A percentile compares a stretch with the other conserved stretches of the same genome.
Conservation (phyloP, 2,888 invertebrate species). For the Dermolepida albohirtum region DNA sequence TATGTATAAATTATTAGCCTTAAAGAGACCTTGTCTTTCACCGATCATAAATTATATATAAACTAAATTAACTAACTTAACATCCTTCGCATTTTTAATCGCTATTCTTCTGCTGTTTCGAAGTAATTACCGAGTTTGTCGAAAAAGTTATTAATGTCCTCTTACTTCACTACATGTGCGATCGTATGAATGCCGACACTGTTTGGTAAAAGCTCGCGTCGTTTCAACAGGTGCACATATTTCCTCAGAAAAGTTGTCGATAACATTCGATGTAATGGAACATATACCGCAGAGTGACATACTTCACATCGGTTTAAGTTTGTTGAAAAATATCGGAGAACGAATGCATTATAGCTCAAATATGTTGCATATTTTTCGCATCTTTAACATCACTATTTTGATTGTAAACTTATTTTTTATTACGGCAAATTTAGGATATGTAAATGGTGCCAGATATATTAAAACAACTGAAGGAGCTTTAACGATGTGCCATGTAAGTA, state of each 20-base stretch:
- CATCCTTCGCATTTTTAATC: too few species aligned
- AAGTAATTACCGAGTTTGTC: too few species aligned
- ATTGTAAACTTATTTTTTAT: slow-evolving; percentile 25
- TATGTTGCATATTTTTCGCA: slow-evolving; percentile 14
- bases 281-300: slow-evolving; percentile 36
- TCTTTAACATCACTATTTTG: slow-evolving; percentile 18
- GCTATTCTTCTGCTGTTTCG: too few species aligned
- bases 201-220: not conserved
- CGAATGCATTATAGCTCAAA: slow-evolving; percentile 15
- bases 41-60: too few species aligned
- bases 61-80: too few species aligned
- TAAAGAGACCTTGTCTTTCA: too few species aligned
- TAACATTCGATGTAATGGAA: not conserved
- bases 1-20: too few species aligned
- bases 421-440: slow-evolving; percentile 15
- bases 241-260: not conserved
- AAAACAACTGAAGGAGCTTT: slow-evolving; percentile 30
- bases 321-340: slow-evolving; percentile 33
- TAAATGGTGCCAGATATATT: slow-evolving; percentile 30
- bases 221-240: not conserved
- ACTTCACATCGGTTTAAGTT: slow-evolving; percentile 28
- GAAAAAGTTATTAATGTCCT: too few species aligned
- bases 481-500: slow-evolving; percentile 30
- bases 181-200: too few species aligned
- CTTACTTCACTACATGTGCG: too few species aligned